Base-by-base conservation (phyloP, 2,888 invertebrate species). In the Hyposoter didymator region DNA sequence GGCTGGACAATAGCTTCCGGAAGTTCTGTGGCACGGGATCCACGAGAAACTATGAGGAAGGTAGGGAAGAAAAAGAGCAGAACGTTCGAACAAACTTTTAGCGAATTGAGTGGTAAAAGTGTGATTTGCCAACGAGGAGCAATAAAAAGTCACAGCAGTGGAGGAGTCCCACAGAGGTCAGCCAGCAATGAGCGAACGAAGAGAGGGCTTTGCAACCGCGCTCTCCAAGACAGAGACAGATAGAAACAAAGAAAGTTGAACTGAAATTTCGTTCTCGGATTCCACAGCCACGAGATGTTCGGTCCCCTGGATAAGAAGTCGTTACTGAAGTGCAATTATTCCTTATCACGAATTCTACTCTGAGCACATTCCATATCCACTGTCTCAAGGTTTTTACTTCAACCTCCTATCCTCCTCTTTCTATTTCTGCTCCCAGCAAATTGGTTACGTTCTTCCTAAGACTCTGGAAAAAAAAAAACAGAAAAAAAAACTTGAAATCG, bases 101-200 rank as follows among this genome's bases (percentile, higher is more conserved):
- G 81, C 72, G 83, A 86, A 87, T 87, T 84, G 87, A 86, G 84
- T 86, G 87, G 84, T 84, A 86, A 84, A 87, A 86, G 86, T 87
- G 86, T 87, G 84, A 86, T 87, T 84, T 86, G 64, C 84, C 81
- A 82, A 75, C 74, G 74, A 69, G 67, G 74, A 28, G 82, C 82
- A 78, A 76, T 79, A 84, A 81, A 82, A 82, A 87, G 82, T 74
- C 74, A 69, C 39, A 59, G 73, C 14, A 28, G 14, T 28, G 70
- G 52, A 78, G 72, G 43, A 39, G 67, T 45, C 52, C 52, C 72
- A 10, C 35, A 72, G 43, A 64, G 78, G 64, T 82, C 82, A 49
- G 47, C 70, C 49, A 49, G 67, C 55, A 72, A 84, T 75, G 73
- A 78, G 76, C 62, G 75, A 82, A 69, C 52, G 35, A 19, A 39